Conservation (phyloP, 2,113 vertebrate genomes). For the Mionectes macconnelli region DNA sequence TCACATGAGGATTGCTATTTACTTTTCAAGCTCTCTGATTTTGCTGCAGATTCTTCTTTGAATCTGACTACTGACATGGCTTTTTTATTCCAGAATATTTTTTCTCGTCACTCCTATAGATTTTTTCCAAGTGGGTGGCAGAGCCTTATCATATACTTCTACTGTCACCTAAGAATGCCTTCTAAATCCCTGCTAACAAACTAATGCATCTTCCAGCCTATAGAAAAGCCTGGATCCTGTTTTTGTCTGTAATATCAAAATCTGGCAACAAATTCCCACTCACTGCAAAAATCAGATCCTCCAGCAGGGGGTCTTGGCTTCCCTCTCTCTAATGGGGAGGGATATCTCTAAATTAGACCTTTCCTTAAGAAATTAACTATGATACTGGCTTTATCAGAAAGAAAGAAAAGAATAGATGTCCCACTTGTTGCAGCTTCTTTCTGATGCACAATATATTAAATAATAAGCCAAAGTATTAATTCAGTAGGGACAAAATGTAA, state of each 20-base stretch:
- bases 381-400: background rate
- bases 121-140: background rate
- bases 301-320: background rate
- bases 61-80: background rate
- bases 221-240: background rate
- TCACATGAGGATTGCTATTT: background rate
- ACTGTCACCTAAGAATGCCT: background rate
- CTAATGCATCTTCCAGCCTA: background rate
- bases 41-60: background rate
- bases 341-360: background rate
- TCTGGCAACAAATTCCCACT: background rate
- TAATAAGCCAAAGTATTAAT: constrained; percentile 11
- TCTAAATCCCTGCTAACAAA: background rate
- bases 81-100: background rate
- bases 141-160: background rate
- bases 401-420: background rate
- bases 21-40: background rate
- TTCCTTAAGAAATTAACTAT: background rate
- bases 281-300: background rate
- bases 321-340: background rate
- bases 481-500: background rate
- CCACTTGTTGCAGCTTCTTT: background rate
- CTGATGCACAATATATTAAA: background rate
- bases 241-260: background rate
- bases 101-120: background rate